Evolutionary conservation across 2,797 vertebrate genomes (phyloP), one percentile per base, ranked within the genome.

Genomic region (Acropternis orthonyx): DNA sequence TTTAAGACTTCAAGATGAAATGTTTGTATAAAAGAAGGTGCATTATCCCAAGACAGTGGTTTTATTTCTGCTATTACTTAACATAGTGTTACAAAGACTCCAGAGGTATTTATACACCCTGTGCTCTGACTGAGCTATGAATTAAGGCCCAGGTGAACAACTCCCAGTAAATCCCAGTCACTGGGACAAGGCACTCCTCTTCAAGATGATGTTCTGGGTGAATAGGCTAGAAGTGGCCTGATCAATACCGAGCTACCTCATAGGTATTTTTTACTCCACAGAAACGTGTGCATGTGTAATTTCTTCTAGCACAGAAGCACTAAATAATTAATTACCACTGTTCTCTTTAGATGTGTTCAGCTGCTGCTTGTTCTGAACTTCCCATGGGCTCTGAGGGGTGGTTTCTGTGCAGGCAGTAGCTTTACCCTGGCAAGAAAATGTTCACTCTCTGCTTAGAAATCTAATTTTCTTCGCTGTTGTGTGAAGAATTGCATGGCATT

Each of bases 21-120:
- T 65, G 66, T 79, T 95, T 92, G 59, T 82, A 65, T 73, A 85
- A 95, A 92, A 91, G 76, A 79, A 84, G 67, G 44, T 71, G 37
- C 16, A 15, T 79, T 82, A 76, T 82, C 90, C 80, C 48, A 71
- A 85, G 68, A 67, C 20, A 55, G 63, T 43, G 69, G 36, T 54
- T 92, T 83, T 81, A 71, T 78, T 88, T 91, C 44, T 85, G 65
- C 59, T 56, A 9, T 92, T 79, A 46, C 20, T 73, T 81, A 81
- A 43, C 20, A 23, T 19, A 28, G 11, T 36, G 32, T 68, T 83
- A 41, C 26, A 68, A 59, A 89, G 66, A 85, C 30, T 43, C 14
- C 22, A 34, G 46, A 52, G 8, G 9, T 72, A 44, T 76, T 69
- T 81, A 30, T 52, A 73, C 93, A 86, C 52, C 51, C 58, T 86